Evolutionary conservation across 2,113 vertebrate species (phyloP).

Genomic region (Balaenoptera acutorostrata): DNA sequence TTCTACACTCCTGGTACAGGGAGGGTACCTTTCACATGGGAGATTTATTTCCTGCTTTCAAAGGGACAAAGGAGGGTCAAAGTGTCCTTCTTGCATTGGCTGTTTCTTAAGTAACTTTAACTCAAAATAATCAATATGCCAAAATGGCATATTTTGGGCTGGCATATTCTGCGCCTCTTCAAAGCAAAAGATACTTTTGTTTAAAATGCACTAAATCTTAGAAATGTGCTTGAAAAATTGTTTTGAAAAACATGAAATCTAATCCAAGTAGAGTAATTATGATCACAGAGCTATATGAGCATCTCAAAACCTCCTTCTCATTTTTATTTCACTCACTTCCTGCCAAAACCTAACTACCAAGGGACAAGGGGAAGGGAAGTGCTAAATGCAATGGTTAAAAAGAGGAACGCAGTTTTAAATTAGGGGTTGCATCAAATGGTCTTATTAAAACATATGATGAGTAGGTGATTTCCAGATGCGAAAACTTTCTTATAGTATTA

Average conservation of each 20-base stretch:
- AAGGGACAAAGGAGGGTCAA: neutral
- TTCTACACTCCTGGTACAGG: neutral
- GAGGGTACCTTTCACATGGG: neutral
- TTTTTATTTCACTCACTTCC: neutral
- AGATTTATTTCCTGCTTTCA: neutral
- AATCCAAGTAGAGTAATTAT: neutral
- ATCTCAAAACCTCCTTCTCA: neutral
- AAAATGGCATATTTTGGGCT: neutral
- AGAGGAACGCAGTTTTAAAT: neutral
- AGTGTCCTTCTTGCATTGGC: neutral
- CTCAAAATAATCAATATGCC: neutral
- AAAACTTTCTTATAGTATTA: neutral
- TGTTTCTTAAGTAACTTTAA: neutral
- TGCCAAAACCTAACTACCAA: neutral
- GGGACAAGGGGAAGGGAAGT: neutral
- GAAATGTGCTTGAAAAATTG: neutral
- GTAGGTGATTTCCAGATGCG: slow-evolving; percentile 1
- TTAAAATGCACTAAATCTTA: slow-evolving; percentile 35
- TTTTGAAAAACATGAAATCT: slow-evolving; percentile 35
- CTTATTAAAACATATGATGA: slow-evolving; percentile 5
- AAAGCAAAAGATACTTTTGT: slow-evolving; percentile 13
- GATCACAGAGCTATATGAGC: neutral
- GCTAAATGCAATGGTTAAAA: neutral
- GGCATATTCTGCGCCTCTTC: neutral
- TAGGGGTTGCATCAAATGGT: neutral